These are phyloP conservation scores for Hemitrygon akajei DNA, from an alignment of 2,797 vertebrate species.

Conservation along the genomic window DNA sequence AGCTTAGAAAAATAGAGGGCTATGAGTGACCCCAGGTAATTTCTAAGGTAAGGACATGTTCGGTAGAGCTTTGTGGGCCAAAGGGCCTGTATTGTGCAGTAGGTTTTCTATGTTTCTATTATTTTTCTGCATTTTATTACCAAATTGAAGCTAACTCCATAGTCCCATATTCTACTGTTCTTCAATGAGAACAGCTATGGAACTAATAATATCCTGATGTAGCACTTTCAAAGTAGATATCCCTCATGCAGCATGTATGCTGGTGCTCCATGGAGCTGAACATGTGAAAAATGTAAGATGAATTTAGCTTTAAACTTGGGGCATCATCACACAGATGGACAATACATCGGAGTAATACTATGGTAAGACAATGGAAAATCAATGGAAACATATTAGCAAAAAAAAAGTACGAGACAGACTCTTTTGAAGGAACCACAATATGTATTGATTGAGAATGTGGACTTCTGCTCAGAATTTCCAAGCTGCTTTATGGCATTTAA, in stretches of 20 bases:
- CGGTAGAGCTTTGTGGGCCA: no score
- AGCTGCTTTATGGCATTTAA: neutral
- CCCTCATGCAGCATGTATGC: neutral
- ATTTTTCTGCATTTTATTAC: neutral
- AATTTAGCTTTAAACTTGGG: neutral
- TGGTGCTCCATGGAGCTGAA: neutral
- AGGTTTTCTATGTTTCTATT: no score
- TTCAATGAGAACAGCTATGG: neutral
- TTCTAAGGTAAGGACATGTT: no score
- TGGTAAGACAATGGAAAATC: neutral
- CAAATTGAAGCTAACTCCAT: neutral
- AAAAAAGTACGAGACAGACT: neutral
- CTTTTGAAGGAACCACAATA: neutral
- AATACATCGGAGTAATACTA: neutral
- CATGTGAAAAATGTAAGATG: neutral
- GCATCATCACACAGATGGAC: neutral
- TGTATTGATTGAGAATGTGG: neutral
- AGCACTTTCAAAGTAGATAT: neutral
- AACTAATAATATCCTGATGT: neutral
- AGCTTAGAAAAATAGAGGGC: no score
- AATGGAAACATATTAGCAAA: neutral
- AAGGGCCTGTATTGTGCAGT: no score
- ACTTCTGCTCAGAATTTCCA: neutral
- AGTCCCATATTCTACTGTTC: neutral
- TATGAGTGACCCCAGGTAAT: no score